A percentile compares a stretch with the other conserved stretches of the same genome.
phyloP scores from a whole-genome alignment of 1,140 invertebrate genomes.

The Aphidius ervi region DNA sequence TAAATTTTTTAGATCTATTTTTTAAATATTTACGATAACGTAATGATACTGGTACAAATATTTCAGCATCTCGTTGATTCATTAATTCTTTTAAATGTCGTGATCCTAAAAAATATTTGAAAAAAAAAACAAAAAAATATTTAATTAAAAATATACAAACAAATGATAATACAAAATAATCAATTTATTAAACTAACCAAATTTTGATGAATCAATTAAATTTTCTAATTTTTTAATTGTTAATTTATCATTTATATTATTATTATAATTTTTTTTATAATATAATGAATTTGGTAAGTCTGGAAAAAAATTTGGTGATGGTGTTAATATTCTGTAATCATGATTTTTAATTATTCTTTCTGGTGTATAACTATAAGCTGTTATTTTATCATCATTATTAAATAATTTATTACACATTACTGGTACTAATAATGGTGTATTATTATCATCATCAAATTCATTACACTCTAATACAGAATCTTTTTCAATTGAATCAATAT shows the following conservation, averaged over 20 bases:
- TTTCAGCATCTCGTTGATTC: slow-evolving; percentile 6
- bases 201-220: slow-evolving; percentile 31
- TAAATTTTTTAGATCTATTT: background rate
- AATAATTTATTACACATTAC: too few relatives aligned
- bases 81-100: slow-evolving; percentile 27
- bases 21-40: slow-evolving; percentile 7
- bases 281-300: background rate
- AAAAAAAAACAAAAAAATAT: slow-evolving; percentile 20
- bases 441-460: too few relatives aligned
- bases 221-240: slow-evolving; percentile 19
- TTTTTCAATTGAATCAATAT: too few relatives aligned
- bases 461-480: too few relatives aligned
- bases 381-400: background rate
- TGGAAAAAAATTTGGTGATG: slow-evolving; percentile 33
- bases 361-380: slow-evolving; percentile 38
- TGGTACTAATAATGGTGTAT: too few relatives aligned
- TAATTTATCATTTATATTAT: slow-evolving; percentile 13
- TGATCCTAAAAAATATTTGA: slow-evolving; percentile 24
- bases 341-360: slow-evolving; percentile 40
- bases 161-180: background rate
- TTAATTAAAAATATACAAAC: slow-evolving; percentile 5
- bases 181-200: slow-evolving; percentile 22
- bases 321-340: slow-evolving; percentile 40
- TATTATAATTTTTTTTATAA: slow-evolving; percentile 16
- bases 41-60: slow-evolving; percentile 13